Evolutionary conservation across 1,140 invertebrate genomes (phyloP).

Genomic region (Hyposmocoma kahamanoa): DNA sequence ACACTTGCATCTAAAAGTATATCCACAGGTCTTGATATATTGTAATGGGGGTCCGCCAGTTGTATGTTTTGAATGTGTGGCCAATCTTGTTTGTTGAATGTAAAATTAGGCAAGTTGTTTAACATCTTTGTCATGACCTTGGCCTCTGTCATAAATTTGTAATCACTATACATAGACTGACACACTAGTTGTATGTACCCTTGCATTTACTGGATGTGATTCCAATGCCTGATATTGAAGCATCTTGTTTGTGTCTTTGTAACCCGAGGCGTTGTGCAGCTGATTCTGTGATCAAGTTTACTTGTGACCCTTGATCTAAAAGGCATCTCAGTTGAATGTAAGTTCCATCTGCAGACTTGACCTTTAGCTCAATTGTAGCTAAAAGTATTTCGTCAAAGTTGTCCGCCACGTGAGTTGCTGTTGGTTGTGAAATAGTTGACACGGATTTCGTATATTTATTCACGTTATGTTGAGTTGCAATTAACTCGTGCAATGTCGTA

Average conservation of each 20-base stretch:
- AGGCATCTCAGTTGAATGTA: neutral
- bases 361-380: neutral
- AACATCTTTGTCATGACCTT: neutral
- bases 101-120: neutral
- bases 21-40: neutral
- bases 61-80: neutral
- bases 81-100: neutral
- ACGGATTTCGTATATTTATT: no score
- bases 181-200: neutral
- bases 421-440: no score
- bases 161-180: neutral
- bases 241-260: neutral
- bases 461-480: no score
- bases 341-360: neutral
- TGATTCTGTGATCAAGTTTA: neutral
- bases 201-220: neutral
- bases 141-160: neutral
- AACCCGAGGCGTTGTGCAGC: neutral
- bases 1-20: neutral
- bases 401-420: no score
- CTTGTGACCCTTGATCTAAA: neutral
- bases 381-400: no score
- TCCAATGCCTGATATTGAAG: neutral
- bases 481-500: conserved; percentile 14
- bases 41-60: neutral